These are phyloP conservation scores for Nomada fucata DNA, from an alignment of 2,888 invertebrate species.

Conservation along the genomic window DNA sequence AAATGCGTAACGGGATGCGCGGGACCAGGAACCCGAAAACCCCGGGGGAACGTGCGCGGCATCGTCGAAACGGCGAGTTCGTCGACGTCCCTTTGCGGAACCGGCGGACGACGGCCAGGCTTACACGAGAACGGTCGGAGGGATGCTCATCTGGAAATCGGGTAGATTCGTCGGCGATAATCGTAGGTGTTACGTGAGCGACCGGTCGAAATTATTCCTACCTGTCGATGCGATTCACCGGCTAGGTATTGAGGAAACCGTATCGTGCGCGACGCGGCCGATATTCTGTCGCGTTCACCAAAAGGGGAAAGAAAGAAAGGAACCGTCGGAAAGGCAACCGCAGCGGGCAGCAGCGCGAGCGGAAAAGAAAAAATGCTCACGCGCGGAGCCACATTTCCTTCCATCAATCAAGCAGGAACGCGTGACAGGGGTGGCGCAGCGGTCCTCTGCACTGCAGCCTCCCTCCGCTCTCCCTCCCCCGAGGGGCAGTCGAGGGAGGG, in stretches of 20 bases:
- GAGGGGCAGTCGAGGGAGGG: not conserved
- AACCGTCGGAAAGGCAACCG: not conserved
- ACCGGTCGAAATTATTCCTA: too few relatives aligned
- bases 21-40: constrained; percentile 39
- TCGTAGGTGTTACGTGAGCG: not conserved
- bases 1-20: constrained; percentile 74
- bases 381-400: constrained; percentile 49
- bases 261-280: too few relatives aligned
- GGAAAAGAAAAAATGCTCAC: constrained; percentile 32
- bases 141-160: not conserved
- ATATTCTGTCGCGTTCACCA: too few relatives aligned
- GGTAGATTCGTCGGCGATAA: not conserved
- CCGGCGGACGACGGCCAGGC: not conserved
- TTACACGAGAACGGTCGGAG: not conserved
- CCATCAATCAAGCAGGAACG: constrained; percentile 48
- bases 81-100: constrained; percentile 16
- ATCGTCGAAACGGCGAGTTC: constrained; percentile 58
- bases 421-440: constrained; percentile 36
- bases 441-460: not conserved
- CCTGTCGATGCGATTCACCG: too few relatives aligned
- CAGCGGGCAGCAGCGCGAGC: not conserved
- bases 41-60: constrained; percentile 70
- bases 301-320: too few relatives aligned
- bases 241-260: too few relatives aligned
- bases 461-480: not conserved